Evolutionary conservation across 2,888 invertebrate genomes (phyloP).

Genomic region (Troides aeacus): DNA sequence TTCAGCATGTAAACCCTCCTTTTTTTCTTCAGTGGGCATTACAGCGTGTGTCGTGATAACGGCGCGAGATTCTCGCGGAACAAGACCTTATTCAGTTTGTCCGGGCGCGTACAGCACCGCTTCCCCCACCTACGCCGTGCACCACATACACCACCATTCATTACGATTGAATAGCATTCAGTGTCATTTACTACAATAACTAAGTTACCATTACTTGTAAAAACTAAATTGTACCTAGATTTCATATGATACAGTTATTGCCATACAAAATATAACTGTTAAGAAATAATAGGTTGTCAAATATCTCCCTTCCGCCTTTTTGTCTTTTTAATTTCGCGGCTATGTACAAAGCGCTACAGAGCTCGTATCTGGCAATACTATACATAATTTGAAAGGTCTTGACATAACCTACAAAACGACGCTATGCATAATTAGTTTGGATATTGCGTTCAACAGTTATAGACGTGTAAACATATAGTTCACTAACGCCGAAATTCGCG

Average conservation of each 20-base stretch:
- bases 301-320: too few relatives aligned
- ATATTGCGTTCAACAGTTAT: too few relatives aligned
- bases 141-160: conserved; percentile 20
- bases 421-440: too few relatives aligned
- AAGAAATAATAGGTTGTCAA: too few relatives aligned
- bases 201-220: neutral
- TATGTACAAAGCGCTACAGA: too few relatives aligned
- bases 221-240: neutral
- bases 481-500: too few relatives aligned
- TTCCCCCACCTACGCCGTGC: conserved; percentile 22
- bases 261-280: neutral
- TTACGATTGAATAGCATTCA: conserved; percentile 20
- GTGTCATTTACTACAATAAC: conserved; percentile 11
- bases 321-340: too few relatives aligned
- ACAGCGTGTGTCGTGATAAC: conserved; percentile 59
- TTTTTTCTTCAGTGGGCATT: conserved; percentile 51
- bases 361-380: too few relatives aligned
- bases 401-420: too few relatives aligned
- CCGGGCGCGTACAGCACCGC: conserved; percentile 34
- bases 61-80: conserved; percentile 51
- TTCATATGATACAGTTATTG: neutral
- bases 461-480: too few relatives aligned
- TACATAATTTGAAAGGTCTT: too few relatives aligned
- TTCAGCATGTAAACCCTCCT: conserved; percentile 39
- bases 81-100: conserved; percentile 59